Conservation (phyloP, 2,113 vertebrate genomes). For the Pterocles gutturalis region DNA sequence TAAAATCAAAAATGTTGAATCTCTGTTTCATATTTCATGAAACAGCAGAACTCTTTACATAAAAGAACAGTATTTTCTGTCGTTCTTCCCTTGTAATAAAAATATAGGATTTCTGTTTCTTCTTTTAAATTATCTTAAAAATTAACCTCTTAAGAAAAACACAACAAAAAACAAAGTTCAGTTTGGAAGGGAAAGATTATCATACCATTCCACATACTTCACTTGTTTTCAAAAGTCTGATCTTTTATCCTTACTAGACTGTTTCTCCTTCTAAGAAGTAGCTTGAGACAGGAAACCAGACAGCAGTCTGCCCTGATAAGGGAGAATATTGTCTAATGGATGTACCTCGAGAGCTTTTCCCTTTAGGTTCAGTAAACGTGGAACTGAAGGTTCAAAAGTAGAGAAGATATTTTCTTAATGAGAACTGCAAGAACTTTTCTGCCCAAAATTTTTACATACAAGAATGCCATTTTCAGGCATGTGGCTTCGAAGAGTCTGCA, state of each 20-base stretch:
- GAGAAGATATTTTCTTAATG: background rate
- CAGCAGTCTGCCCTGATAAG: constrained; percentile 77
- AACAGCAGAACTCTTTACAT: background rate
- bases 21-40: background rate
- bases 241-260: constrained; percentile 68
- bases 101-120: background rate
- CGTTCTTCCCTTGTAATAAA: background rate
- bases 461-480: background rate
- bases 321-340: constrained; percentile 76
- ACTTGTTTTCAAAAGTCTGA: constrained; percentile 60
- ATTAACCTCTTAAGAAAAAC: background rate
- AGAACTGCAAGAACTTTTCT: background rate
- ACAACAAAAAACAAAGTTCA: background rate
- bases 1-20: background rate
- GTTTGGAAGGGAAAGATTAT: constrained; percentile 32
- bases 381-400: background rate
- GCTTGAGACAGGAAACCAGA: constrained; percentile 88
- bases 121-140: background rate
- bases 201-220: constrained; percentile 52
- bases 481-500: background rate
- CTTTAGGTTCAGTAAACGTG: constrained; percentile 35
- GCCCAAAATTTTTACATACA: background rate
- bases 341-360: constrained; percentile 27
- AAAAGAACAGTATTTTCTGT: background rate
- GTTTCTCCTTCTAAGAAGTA: constrained; percentile 78